A percentile compares a stretch with the other conserved stretches of the same genome.
phyloP scores from a whole-genome alignment of 2,797 vertebrate species.

The Melopsittacus undulatus region DNA sequence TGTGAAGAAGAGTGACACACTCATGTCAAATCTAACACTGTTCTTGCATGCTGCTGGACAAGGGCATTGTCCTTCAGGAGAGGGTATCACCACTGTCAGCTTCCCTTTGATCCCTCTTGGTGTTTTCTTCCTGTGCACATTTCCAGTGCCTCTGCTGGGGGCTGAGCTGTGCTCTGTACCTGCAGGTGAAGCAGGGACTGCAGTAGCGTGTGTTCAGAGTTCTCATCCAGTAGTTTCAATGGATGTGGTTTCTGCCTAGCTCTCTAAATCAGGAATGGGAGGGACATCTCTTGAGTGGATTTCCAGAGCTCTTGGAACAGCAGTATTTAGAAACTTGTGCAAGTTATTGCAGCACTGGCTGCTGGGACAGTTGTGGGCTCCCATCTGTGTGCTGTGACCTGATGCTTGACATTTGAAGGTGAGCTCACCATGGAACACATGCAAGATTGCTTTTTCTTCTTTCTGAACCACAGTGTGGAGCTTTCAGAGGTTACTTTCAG shows the following conservation, averaged over 20 bases:
- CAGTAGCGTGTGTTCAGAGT: too few relatives aligned
- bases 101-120: background rate
- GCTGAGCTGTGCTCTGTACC: background rate
- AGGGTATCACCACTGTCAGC: accelerated
- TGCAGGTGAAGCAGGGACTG: background rate
- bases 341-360: background rate
- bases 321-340: background rate
- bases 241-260: background rate
- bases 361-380: background rate
- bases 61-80: background rate
- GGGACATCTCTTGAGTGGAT: background rate
- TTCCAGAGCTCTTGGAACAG: background rate
- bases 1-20: background rate
- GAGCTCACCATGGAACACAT: background rate
- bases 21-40: background rate
- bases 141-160: background rate
- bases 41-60: background rate
- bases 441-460: background rate
- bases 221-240: background rate
- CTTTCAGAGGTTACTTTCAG: background rate
- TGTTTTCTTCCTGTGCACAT: accelerated
- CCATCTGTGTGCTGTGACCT: background rate
- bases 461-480: background rate
- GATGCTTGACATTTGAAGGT: background rate
- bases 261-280: background rate